A percentile compares a stretch with the other conserved stretches of the same genome.
Conservation (phyloP, 2,797 vertebrate species). For the Phylloscopus collybita region DNA sequence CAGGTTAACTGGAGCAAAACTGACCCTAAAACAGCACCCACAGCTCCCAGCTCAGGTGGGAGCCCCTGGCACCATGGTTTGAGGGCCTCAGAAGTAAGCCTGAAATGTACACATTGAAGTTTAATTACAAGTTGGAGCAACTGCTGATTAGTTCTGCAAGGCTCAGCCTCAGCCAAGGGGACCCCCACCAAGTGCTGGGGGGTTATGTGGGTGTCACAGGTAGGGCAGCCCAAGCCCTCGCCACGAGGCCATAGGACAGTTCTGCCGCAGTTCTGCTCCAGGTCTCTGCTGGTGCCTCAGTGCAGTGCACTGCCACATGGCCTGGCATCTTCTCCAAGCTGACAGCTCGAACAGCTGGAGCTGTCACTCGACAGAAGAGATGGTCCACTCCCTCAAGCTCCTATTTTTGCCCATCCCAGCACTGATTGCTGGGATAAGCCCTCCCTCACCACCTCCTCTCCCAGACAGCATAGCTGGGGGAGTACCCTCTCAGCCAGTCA, state of each 20-base stretch:
- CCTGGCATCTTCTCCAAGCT: not conserved
- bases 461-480: not conserved
- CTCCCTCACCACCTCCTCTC: not conserved
- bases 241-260: fast-evolving
- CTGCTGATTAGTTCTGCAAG: not conserved
- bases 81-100: not conserved
- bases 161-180: not conserved
- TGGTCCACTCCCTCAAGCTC: not conserved
- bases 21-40: not conserved
- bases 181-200: fast-evolving
- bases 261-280: not conserved
- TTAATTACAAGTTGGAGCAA: not conserved
- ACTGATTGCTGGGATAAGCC: not conserved
- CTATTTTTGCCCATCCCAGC: not conserved
- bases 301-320: not conserved
- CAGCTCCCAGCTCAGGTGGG: not conserved
- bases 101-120: not conserved
- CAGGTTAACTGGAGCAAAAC: not conserved
- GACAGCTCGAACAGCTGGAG: constrained; percentile 58
- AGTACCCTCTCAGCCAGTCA: not conserved
- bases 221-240: not conserved
- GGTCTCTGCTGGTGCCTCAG: not conserved
- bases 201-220: not conserved
- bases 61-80: fast-evolving
- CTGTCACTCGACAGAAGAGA: constrained; percentile 26